Evolutionary conservation across 2,888 invertebrate genomes (phyloP), one percentile per base, ranked within the genome.

Genomic region (Antitype chi): DNA sequence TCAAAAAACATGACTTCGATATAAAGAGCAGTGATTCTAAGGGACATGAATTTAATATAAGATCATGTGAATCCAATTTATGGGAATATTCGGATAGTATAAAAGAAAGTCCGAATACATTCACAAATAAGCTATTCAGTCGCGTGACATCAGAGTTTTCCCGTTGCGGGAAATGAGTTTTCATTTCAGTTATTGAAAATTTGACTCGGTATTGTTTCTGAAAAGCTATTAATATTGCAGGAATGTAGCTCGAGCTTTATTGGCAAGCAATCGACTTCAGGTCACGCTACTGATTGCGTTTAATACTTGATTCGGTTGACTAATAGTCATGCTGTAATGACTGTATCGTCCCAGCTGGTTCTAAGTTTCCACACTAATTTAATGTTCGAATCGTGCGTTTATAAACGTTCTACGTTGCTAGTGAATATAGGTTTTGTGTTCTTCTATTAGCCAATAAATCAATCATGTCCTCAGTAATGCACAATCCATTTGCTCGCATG

Each of bases 391-490:
- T 88, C 88, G 85, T 25, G 47, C 67, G 64, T 73, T 47, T 66
- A 59, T 68, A 59, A 76, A 77, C 17, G 17, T 76, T 71, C 38
- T 4, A 52, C 20, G 43, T 68, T 43, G 17, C 62, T 62, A 66
- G 38, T 66, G 60, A 79, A 78, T 81, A 81, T 84, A 62, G 38
- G 53, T 87, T 90, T 90, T 89, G 89, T 90, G 88, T 92, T 89
- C 87, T 92, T 89, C 87, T 87, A 88, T 88, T 88, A 91, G 87
- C 92, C 92, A 93, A 95, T 96, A 96, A 96, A 96, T 96, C 96
- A 95, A 96, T 96, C 94, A 93, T 93, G 95, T 95, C 95, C 92
- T 92, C 92, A 90, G 94, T 96, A 96, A 96, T 96, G 96, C 95
- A 95, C 95, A 94, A 95, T 95, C 96, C 96, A 96, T 96, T 96